Percentiles rank a stretch among this genome's conserved stretches.
These are phyloP conservation scores for Epizoanthus scotinus DNA, from an alignment of 92 coral and sea anemone genomes.

Conservation along the genomic window DNA sequence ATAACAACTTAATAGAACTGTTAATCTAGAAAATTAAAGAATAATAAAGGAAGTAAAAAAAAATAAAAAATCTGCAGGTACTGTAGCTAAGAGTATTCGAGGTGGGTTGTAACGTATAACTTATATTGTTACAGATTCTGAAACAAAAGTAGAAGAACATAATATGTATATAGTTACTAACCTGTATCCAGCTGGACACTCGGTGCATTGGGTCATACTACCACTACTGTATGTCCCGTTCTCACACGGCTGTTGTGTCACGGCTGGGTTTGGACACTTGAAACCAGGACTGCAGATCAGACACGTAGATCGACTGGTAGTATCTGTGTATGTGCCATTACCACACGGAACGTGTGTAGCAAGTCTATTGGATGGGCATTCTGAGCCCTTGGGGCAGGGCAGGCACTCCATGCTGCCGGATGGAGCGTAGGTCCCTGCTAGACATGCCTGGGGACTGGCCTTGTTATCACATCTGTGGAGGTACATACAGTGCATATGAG, in stretches of 20 bases:
- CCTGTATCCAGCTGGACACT: constrained; percentile 83
- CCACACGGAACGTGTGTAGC: constrained; percentile 50
- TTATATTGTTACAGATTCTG: too few relatives aligned
- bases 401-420: constrained; percentile 48
- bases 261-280: constrained; percentile 63
- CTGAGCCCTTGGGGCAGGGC: constrained; percentile 63
- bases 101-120: too few relatives aligned
- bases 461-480: constrained; percentile 60
- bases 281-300: constrained; percentile 67
- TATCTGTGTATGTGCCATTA: constrained; percentile 64
- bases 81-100: too few relatives aligned
- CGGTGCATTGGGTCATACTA: constrained; percentile 47
- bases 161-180: constrained; percentile 7
- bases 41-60: too few relatives aligned
- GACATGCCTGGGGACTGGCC: constrained; percentile 54
- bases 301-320: constrained; percentile 50
- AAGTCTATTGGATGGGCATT: constrained; percentile 58
- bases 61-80: too few relatives aligned
- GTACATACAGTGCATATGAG: neutral
- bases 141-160: too few relatives aligned
- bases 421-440: constrained; percentile 62
- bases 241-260: constrained; percentile 60
- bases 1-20: too few relatives aligned
- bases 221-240: constrained; percentile 74
- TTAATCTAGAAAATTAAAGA: too few relatives aligned